Conservation (phyloP, 2,113 vertebrate species). For the Phalacrocorax aristotelis region DNA sequence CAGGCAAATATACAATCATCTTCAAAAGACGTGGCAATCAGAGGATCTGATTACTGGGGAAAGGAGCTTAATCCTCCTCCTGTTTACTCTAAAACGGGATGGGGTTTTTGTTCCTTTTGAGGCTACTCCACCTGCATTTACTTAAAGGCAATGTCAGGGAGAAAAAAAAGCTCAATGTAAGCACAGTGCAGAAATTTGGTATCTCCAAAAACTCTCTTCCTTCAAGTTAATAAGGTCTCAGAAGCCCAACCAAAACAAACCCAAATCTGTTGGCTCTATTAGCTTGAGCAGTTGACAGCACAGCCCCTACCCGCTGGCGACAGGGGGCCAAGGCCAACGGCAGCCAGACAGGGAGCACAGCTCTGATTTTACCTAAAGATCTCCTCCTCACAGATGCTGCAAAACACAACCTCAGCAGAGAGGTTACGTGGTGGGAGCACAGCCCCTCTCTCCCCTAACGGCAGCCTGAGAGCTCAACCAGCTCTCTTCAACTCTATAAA, state of each 20-base stretch:
- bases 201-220: not conserved
- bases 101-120: not conserved
- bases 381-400: not conserved
- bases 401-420: not conserved
- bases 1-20: not conserved
- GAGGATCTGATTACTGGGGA: not conserved
- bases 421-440: not conserved
- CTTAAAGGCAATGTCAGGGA: not conserved
- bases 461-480: not conserved
- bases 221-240: not conserved
- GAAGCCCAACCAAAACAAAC: constrained; percentile 6
- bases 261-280: not conserved
- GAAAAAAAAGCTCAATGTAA: not conserved
- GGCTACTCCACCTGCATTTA: not conserved
- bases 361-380: not conserved
- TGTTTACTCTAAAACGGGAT: not conserved
- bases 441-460: not conserved
- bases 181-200: not conserved
- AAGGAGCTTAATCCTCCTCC: not conserved
- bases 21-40: not conserved
- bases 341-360: not conserved
- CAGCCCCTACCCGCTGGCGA: fast-evolving
- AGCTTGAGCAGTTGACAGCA: not conserved
- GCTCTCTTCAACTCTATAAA: not conserved
- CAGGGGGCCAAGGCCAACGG: fast-evolving